phyloP scores from a whole-genome alignment of 2,888 invertebrate genomes.

The Nymphalis polychloros region DNA sequence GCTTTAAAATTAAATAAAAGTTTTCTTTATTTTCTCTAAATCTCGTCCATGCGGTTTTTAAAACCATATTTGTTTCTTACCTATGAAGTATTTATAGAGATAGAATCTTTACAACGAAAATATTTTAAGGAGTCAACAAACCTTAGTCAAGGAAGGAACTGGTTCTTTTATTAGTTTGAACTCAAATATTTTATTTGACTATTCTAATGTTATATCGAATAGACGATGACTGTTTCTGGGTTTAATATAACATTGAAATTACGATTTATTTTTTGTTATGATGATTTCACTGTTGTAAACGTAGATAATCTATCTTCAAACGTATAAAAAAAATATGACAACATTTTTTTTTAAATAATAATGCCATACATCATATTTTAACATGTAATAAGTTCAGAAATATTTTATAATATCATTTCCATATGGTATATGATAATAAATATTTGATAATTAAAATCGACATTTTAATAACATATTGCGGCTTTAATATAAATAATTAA shows the following conservation, averaged over 20 bases:
- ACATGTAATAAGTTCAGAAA: too few relatives aligned
- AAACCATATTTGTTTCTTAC: conserved; percentile 21
- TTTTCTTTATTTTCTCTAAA: not conserved
- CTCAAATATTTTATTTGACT: conserved; percentile 70
- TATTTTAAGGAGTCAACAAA: conserved; percentile 77
- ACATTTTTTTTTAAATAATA: not conserved
- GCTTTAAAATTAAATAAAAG: not conserved
- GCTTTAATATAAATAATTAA: conserved; percentile 10
- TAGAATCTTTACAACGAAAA: conserved; percentile 55
- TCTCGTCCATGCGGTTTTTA: not conserved
- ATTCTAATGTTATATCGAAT: conserved; percentile 48
- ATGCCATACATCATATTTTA: too few relatives aligned
- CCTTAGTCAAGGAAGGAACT: conserved; percentile 61
- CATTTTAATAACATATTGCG: not conserved
- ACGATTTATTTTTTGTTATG: conserved; percentile 28
- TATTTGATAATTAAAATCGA: not conserved
- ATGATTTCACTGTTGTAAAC: conserved; percentile 21
- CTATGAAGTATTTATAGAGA: conserved; percentile 47
- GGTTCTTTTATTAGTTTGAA: conserved; percentile 74
- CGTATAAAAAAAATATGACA: conserved; percentile 2
- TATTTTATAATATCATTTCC: too few relatives aligned
- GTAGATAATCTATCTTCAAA: conserved; percentile 13
- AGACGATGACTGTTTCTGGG: conserved; percentile 36
- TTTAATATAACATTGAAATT: conserved; percentile 37
- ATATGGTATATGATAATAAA: too few relatives aligned